phyloP scores from a whole-genome alignment of 2,113 vertebrate genomes.

The Sinocyclocheilus rhinocerous region DNA sequence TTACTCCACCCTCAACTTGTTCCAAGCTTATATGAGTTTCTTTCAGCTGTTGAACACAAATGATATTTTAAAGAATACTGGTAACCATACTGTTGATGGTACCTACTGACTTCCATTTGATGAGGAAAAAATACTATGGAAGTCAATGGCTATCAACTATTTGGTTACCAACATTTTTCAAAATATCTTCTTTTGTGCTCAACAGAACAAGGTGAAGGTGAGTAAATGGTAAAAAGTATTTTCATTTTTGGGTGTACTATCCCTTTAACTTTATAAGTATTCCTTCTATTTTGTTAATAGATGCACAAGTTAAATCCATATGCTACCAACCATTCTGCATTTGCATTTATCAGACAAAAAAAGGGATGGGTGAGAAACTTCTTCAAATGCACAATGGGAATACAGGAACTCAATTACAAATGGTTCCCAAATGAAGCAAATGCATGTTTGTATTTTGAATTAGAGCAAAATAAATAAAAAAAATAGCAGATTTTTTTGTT shows the following conservation, averaged over 20 bases:
- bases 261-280: background rate
- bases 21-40: background rate
- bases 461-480: background rate
- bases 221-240: background rate
- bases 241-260: background rate
- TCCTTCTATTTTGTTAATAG: background rate
- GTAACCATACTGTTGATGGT: background rate
- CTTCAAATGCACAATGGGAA: background rate
- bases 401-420: background rate
- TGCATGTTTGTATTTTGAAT: no score
- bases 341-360: background rate
- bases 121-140: no score
- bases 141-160: background rate
- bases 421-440: no score
- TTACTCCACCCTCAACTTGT: background rate
- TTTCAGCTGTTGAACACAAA: background rate
- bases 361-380: background rate
- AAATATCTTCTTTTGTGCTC: background rate
- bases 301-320: background rate
- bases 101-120: background rate
- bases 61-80: background rate
- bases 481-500: conserved; percentile 1
- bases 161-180: background rate
- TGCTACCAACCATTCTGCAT: background rate
- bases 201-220: background rate